These are phyloP conservation scores for Coturnix japonica DNA, from an alignment of 2,113 vertebrate genomes.

Conservation along the genomic window DNA sequence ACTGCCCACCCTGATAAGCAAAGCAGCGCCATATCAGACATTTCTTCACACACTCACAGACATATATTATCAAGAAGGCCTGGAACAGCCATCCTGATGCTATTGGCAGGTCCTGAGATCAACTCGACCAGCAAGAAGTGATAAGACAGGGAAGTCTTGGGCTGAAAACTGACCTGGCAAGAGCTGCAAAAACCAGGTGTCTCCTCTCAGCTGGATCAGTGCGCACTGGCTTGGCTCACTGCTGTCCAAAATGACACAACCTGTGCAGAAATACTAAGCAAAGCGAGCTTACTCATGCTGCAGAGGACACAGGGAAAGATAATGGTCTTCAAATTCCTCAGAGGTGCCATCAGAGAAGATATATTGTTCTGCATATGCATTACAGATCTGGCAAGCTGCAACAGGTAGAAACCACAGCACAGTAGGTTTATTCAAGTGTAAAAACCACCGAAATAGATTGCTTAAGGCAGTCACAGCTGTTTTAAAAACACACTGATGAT, in stretches of 20 bases:
- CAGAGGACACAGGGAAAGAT: rapidly evolving
- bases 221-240: rapidly evolving
- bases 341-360: background rate
- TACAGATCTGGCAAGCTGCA: background rate
- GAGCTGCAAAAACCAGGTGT: background rate
- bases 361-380: rapidly evolving
- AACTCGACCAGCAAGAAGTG: rapidly evolving
- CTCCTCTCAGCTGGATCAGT: background rate
- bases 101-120: too few species aligned
- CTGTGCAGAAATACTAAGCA: background rate
- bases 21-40: background rate
- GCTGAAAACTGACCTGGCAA: background rate
- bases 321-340: rapidly evolving
- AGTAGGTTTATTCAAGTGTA: rapidly evolving
- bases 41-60: background rate
- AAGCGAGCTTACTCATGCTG: background rate
- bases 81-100: background rate
- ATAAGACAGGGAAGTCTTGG: rapidly evolving
- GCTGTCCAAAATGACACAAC: background rate
- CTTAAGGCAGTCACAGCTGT: rapidly evolving
- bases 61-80: background rate
- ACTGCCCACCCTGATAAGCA: background rate
- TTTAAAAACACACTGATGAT: background rate
- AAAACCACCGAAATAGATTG: rapidly evolving
- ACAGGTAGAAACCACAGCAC: rapidly evolving